phyloP scores from a whole-genome alignment of 1,140 invertebrate species.

The Drepana arcuata region DNA sequence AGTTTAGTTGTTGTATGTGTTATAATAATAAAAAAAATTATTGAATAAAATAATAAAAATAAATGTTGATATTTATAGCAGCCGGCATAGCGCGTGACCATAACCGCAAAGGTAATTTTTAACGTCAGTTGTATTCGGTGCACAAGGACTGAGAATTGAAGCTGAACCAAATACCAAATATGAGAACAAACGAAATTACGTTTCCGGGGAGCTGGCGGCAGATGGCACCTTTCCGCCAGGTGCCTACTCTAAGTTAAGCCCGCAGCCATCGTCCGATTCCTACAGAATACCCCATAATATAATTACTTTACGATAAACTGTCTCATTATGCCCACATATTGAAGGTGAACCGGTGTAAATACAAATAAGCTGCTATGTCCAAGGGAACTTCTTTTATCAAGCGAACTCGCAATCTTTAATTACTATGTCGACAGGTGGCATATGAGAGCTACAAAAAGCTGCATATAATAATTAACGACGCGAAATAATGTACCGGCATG shows the following conservation, averaged over 20 bases:
- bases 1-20: no score
- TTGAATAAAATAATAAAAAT: no score
- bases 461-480: constrained; percentile 63
- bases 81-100: constrained; percentile 40
- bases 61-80: no score
- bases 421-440: constrained; percentile 54
- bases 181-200: constrained; percentile 57
- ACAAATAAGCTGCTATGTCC: not conserved
- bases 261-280: no score
- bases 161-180: constrained; percentile 30
- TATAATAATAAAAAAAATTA: no score
- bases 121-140: constrained; percentile 20
- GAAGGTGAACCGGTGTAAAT: constrained; percentile 33
- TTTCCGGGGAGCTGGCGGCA: constrained; percentile 51
- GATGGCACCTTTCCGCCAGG: constrained; percentile 62
- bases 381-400: constrained; percentile 27
- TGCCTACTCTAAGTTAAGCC: constrained; percentile 31
- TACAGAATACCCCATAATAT: no score
- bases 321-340: constrained; percentile 23
- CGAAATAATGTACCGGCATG: constrained; percentile 69
- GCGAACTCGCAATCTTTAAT: constrained; percentile 43
- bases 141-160: constrained; percentile 27
- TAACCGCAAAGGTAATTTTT: constrained; percentile 26
- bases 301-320: no score
- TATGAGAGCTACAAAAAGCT: constrained; percentile 42